Evolutionary conservation across 1,140 invertebrate species (phyloP).

Genomic region (Brachionus calyciflorus): DNA sequence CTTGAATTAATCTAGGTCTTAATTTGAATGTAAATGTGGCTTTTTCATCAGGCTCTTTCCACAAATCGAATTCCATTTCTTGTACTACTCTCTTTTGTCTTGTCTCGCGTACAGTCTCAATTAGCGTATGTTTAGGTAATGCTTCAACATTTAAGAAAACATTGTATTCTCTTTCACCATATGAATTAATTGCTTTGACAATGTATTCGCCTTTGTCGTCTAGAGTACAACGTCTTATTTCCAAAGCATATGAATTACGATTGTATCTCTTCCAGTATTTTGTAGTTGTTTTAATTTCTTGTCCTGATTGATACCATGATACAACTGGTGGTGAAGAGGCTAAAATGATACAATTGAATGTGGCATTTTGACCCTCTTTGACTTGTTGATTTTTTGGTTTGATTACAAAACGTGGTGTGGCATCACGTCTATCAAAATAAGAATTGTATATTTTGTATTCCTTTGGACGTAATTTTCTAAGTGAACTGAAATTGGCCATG

Average conservation of each 20-base stretch:
- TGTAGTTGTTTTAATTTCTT: constrained; percentile 89
- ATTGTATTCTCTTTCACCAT: constrained; percentile 89
- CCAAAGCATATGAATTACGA: constrained; percentile 92
- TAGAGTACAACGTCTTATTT: constrained; percentile 89
- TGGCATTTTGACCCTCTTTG: constrained; percentile 92
- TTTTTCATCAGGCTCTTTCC: constrained; percentile 53
- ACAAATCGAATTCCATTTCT: constrained; percentile 46
- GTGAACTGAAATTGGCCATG: constrained; percentile 90
- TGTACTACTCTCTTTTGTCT: not conserved
- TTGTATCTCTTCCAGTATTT: constrained; percentile 98
- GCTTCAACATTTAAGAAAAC: constrained; percentile 91
- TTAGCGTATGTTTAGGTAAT: not conserved
- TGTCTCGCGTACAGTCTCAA: not conserved
- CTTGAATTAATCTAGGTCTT: constrained; percentile 92
- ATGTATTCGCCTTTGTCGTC: constrained; percentile 95
- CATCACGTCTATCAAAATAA: constrained; percentile 87
- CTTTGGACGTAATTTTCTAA: constrained; percentile 91
- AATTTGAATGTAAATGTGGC: constrained; percentile 95
- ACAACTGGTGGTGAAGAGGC: constrained; percentile 87
- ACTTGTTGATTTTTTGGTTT: constrained; percentile 89
- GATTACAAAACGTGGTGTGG: constrained; percentile 93
- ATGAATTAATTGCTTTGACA: constrained; percentile 93
- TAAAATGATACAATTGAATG: constrained; percentile 93
- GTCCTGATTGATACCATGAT: constrained; percentile 89
- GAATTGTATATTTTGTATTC: constrained; percentile 94